A percentile compares a stretch with the other conserved stretches of the same genome.
phyloP scores from a whole-genome alignment of 1,140 invertebrate genomes.

The Chionoecetes opilio region DNA sequence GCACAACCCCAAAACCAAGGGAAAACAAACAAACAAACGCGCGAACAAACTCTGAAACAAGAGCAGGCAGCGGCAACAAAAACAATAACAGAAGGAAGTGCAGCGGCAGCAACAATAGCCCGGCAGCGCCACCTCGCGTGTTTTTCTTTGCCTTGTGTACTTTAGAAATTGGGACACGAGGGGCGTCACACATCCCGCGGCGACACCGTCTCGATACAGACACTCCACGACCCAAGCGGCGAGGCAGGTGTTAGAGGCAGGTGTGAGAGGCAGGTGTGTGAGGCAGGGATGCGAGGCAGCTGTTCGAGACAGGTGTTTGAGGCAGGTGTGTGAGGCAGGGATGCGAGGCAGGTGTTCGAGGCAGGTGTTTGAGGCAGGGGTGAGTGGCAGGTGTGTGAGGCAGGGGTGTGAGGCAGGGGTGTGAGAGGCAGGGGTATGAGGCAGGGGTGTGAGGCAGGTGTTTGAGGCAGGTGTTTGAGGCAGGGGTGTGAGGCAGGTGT shows the following conservation, averaged over 20 bases:
- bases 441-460: too few species aligned
- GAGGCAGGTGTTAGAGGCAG: neutral
- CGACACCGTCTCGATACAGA: neutral
- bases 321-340: too few species aligned
- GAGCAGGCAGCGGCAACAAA: neutral
- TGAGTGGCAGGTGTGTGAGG: too few species aligned
- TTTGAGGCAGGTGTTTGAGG: neutral
- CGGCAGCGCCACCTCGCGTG: neutral
- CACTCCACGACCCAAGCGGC: neutral
- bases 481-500: too few species aligned
- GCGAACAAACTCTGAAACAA: neutral
- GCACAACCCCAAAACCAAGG: neutral
- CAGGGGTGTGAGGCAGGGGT: too few species aligned
- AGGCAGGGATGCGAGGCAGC: too few species aligned
- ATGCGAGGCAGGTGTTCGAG: too few species aligned
- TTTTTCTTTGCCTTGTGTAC: conserved; percentile 5
- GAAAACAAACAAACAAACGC: neutral
- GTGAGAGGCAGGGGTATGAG: too few species aligned
- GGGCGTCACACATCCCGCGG: neutral
- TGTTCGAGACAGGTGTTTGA: too few species aligned
- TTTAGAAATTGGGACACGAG: conserved; percentile 5
- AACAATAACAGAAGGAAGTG: neutral
- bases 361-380: neutral
- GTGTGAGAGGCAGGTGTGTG: too few species aligned
- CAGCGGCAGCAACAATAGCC: neutral